Conservation (phyloP, 2,113 vertebrate species). For the Indri indri region DNA sequence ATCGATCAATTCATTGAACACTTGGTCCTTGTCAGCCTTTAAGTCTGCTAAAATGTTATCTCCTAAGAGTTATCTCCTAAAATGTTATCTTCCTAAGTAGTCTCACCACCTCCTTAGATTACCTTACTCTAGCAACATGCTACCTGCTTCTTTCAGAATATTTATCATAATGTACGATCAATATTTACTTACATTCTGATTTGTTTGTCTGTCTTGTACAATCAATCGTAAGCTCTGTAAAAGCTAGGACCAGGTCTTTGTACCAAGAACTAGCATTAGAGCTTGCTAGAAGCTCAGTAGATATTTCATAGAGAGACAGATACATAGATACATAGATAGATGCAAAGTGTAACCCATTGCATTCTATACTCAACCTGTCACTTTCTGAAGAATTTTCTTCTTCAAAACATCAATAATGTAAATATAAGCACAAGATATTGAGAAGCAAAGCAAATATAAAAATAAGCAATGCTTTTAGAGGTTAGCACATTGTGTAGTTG, state of each 20-base stretch:
- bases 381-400: neutral
- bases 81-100: neutral
- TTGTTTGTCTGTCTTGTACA: neutral
- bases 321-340: neutral
- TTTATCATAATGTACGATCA: neutral
- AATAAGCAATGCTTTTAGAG: neutral
- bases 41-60: neutral
- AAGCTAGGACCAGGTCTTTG: neutral
- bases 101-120: fast-evolving
- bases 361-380: neutral
- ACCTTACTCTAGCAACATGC: neutral
- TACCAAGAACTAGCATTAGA: neutral
- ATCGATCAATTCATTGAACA: neutral
- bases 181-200: neutral
- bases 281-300: neutral
- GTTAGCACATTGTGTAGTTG: neutral
- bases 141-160: neutral
- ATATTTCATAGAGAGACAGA: neutral
- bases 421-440: neutral
- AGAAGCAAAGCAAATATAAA: neutral
- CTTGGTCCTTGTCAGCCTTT: neutral
- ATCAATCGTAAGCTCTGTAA: neutral
- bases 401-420: neutral
- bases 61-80: neutral
- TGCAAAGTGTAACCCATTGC: neutral